These are phyloP conservation scores for Berghia stephanieae DNA, from an alignment of 1,140 invertebrate species.

Conservation along the genomic window DNA sequence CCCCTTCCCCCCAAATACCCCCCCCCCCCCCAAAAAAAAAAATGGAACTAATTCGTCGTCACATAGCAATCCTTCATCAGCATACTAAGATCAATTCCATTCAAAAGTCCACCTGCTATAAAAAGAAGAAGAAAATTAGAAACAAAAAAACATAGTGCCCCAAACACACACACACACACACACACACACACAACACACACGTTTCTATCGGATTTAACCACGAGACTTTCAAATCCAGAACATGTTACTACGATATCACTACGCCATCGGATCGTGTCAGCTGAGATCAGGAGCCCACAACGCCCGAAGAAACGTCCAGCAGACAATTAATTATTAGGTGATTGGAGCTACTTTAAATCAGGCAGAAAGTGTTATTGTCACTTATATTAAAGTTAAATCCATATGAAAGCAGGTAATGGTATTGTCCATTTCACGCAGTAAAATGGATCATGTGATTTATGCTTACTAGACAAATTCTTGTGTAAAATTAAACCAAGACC, in stretches of 20 bases:
- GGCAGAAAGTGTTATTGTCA: not conserved
- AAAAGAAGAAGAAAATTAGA: not conserved
- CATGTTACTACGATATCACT: not conserved
- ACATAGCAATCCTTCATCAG: not conserved
- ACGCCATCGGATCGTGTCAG: not conserved
- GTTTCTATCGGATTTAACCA: not conserved
- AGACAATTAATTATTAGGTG: not conserved
- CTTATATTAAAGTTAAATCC: not conserved
- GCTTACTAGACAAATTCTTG: too few relatives aligned
- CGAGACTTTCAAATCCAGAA: not conserved
- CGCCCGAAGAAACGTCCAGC: not conserved
- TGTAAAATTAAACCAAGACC: too few relatives aligned
- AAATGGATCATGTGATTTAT: too few relatives aligned
- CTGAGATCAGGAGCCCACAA: not conserved
- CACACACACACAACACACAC: not conserved
- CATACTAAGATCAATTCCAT: not conserved
- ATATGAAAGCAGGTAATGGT: not conserved
- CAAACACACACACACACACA: constrained; percentile 8
- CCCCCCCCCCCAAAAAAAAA: not conserved
- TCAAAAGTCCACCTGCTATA: not conserved
- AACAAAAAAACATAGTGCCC: not conserved
- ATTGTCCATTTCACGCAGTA: not conserved
- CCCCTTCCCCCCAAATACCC: not conserved
- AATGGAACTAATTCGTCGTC: not conserved
- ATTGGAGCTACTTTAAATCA: not conserved